Base-by-base conservation (phyloP, 2,888 invertebrate genomes). In the Bimastos eiseni region DNA sequence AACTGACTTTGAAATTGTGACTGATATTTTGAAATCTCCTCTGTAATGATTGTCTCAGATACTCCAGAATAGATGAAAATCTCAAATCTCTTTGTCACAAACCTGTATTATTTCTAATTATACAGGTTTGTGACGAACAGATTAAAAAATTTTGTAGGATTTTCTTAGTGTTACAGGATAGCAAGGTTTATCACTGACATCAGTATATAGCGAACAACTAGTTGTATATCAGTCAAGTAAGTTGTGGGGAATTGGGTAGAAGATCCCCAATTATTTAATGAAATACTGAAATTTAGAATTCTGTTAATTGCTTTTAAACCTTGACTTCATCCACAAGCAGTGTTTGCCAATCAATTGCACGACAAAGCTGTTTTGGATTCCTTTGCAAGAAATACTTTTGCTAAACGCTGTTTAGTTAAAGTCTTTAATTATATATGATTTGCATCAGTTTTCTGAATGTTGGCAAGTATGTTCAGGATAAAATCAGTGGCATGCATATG, bases 1-100 rank as follows among this genome's bases (percentile, higher is more conserved):
- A 70, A 70, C 70, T n/a, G 30, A 5, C 70, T 70, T 70, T 70
- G 30, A 70, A 70, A n/a, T 11, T 70, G 70, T n/a, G 70, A 70
- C 70, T 70, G 70, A n/a, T n/a, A n/a, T 70, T 55, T 70, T n/a
- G 70, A 70, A 70, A 70, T n/a, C n/a, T 70, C 70, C n/a, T 70
- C 30, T 70, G 70, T 70, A n/a, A n/a, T 8, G 30, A 8, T 70
- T 70, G 30, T 70, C n/a, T 30, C n/a, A 70, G 30, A n/a, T 30
- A n/a, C 70, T 21, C 24, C n/a, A 70, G n/a, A n/a, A 13, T 70
- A n/a, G 70, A 70, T 70, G 8, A 30, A 24, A 55, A 30, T 55
- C 6, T 55, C 30, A n/a, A 70, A 70, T 70, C 30, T 70, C 30
- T 70, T 55, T n/a, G 4, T 11, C n/a, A 70, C 6, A 70, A 11